Conservation (phyloP, 1,140 invertebrate species). For the Rhysida immarginata region DNA sequence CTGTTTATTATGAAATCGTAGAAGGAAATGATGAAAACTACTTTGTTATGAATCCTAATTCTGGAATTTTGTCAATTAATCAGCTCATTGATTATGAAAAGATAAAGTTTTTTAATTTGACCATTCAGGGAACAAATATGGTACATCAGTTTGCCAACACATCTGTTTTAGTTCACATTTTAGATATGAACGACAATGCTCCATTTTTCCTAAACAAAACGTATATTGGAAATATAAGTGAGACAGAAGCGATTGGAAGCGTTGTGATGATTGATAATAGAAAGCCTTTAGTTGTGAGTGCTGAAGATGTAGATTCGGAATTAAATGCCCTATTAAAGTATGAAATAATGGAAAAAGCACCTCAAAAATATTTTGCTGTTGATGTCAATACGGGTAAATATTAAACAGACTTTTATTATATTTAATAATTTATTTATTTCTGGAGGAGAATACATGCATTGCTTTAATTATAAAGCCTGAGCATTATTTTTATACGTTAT, state of each 20-base stretch:
- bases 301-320: slow-evolving; percentile 60
- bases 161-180: slow-evolving; percentile 30
- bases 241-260: slow-evolving; percentile 50
- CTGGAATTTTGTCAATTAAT: slow-evolving; percentile 50
- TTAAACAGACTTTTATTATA: background rate
- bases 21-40: slow-evolving; percentile 53
- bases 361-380: slow-evolving; percentile 61
- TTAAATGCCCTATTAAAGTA: slow-evolving; percentile 66
- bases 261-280: slow-evolving; percentile 46
- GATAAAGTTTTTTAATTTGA: slow-evolving; percentile 61
- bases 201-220: slow-evolving; percentile 51
- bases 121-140: slow-evolving; percentile 70
- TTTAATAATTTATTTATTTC: too few relatives aligned
- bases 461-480: too few relatives aligned
- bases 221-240: slow-evolving; percentile 53
- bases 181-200: slow-evolving; percentile 59
- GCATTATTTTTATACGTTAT: too few relatives aligned
- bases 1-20: slow-evolving; percentile 65
- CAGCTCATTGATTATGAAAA: slow-evolving; percentile 64
- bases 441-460: too few relatives aligned
- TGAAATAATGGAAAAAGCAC: slow-evolving; percentile 58
- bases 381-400: slow-evolving; percentile 58
- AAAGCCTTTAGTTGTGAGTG: slow-evolving; percentile 60
- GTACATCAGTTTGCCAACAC: slow-evolving; percentile 34
- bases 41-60: slow-evolving; percentile 70